Evolutionary conservation across 2,888 invertebrate genomes (phyloP), one percentile per base, ranked within the genome.

Genomic region (Amiota mariae): DNA sequence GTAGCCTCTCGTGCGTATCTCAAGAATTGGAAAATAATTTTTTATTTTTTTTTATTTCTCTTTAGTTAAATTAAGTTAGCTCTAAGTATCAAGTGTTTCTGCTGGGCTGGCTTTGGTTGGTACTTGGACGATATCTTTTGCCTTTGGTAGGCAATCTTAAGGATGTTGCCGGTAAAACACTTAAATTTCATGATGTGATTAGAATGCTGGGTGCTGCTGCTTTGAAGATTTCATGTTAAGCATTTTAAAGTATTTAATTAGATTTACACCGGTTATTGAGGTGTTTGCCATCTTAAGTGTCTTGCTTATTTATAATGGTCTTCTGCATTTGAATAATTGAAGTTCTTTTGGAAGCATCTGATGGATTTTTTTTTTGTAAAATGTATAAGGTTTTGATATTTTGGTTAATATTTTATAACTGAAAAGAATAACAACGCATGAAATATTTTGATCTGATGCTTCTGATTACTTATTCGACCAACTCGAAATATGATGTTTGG

Each of bases 11-110:
- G n/a, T 8, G 51, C 64, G 63, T 15, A 24, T 76, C 72, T 61
- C n/a, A 63, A 63, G 20, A 63, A 46, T 63, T 63, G 63, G 51
- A 13, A 54, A 68, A 51, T 54, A 49, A 24, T 24, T 48, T 66
- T 66, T n/a, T 66, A 59, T 79, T 84, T 79, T 78, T 81, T 68
- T 68, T 54, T 51, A 54, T 54, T 36, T 68, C 63, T 79, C 82
- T 80, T 80, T 80, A 78, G 77, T 76, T 75, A 85, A 83, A 85
- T 85, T 78, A 82, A 82, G 85, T 83, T 83, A 82, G 77, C 84
- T 74, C 64, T 12, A 66, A 61, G 67, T 13, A 59, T 10, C 20
- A 82, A 84, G 85, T 80, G 67, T 54, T 54, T 82, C 72, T 78
- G 56, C 56, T 54, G 36, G 61, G 12, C 24, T 36, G 18, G 51